Percentiles rank a stretch among this genome's conserved stretches.
These are phyloP conservation scores for Sylvicapra grimmia DNA, from an alignment of 2,113 vertebrate genomes.

Conservation along the genomic window DNA sequence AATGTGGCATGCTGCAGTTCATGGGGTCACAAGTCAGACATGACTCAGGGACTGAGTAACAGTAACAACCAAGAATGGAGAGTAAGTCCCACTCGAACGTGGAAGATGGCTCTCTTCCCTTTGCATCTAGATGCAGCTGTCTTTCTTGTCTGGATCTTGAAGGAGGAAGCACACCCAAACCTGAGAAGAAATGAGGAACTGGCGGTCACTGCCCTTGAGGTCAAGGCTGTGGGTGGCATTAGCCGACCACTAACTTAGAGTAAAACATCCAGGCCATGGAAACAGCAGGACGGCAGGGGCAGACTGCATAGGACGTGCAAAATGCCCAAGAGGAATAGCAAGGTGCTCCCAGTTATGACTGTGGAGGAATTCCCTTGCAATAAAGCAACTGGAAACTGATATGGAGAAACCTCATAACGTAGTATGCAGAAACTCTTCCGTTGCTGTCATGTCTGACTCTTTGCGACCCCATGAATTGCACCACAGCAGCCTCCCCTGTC, in stretches of 20 bases:
- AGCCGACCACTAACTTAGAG: neutral
- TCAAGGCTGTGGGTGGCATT: neutral
- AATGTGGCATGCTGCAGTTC: neutral
- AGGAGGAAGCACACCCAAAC: neutral
- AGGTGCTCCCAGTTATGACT: neutral
- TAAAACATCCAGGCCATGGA: neutral
- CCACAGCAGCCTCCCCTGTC: neutral
- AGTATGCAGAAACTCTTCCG: neutral
- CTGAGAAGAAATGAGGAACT: neutral
- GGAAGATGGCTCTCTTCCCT: neutral
- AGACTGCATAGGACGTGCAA: neutral
- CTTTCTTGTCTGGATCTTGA: neutral
- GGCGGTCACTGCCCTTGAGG: neutral
- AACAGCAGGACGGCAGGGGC: neutral
- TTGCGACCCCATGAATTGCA: neutral
- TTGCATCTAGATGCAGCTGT: neutral
- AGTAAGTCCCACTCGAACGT: neutral
- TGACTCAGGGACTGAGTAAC: neutral
- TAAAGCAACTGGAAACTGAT: neutral
- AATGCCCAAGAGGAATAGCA: neutral
- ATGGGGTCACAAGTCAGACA: neutral
- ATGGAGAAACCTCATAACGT: neutral
- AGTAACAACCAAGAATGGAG: neutral
- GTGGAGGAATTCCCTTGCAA: neutral
- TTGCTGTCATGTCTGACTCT: neutral